Conservation (phyloP, 2,888 invertebrate genomes). For the Cephus nigrinus region DNA sequence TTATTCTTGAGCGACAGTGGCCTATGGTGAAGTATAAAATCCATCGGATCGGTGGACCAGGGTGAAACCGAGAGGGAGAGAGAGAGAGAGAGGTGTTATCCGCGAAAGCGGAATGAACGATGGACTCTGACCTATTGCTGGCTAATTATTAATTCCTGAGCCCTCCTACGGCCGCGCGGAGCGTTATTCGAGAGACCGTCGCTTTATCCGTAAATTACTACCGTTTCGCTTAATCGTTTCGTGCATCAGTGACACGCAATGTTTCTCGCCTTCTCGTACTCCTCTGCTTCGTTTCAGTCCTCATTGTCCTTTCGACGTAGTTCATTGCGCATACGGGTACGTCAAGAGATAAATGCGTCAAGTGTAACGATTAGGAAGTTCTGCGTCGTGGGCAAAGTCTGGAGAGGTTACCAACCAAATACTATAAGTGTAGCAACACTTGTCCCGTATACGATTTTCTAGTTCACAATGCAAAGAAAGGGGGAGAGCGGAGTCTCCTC, state of each 20-base stretch:
- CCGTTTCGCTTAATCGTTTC: background rate
- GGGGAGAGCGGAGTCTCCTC: background rate
- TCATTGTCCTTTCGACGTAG: background rate
- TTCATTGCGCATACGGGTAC: background rate
- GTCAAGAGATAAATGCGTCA: background rate
- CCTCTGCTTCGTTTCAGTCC: background rate
- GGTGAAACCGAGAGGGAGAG: background rate
- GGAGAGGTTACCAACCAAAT: background rate
- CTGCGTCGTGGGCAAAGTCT: background rate
- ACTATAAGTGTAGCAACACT: background rate
- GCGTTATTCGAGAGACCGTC: background rate
- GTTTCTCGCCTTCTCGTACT: background rate
- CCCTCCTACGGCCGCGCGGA: background rate
- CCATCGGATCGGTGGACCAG: slow-evolving; percentile 13
- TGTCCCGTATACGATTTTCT: background rate
- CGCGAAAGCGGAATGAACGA: background rate
- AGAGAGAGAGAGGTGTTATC: background rate
- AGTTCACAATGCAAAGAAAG: background rate
- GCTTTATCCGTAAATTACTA: background rate
- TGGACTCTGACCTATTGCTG: background rate
- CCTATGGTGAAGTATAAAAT: slow-evolving; percentile 23
- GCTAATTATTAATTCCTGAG: background rate
- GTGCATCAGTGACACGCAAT: background rate
- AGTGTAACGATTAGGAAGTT: background rate
- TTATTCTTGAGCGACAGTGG: background rate